Evolutionary conservation across 35 echinoderm and acorn worm species (phyloP).

Genomic region (Amphiura filiformis): DNA sequence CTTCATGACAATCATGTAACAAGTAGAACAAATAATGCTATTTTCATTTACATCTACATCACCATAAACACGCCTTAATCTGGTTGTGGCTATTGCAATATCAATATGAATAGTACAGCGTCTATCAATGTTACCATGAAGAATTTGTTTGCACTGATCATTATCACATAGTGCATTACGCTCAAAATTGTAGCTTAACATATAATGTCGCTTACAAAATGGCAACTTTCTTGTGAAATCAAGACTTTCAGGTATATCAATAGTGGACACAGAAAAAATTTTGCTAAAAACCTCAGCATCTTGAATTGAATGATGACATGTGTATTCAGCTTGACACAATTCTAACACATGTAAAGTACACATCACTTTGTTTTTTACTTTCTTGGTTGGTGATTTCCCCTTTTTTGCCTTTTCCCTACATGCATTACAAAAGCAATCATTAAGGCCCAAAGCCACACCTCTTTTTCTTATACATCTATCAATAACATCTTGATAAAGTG

Average conservation of each 20-base stretch:
- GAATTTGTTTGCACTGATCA: neutral
- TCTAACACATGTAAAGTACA: neutral
- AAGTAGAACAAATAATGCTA: neutral
- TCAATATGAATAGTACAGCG: no score
- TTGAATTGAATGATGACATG: neutral
- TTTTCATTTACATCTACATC: neutral
- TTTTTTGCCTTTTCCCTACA: neutral
- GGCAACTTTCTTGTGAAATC: neutral
- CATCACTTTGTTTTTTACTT: neutral
- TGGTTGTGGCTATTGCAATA: neutral
- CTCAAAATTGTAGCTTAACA: neutral
- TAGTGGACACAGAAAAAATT: neutral
- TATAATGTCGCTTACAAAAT: conserved; percentile 16
- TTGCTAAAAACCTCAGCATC: neutral
- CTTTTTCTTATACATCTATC: no score
- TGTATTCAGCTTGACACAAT: neutral
- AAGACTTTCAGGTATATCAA: no score
- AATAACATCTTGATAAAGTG: no score
- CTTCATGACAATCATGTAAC: neutral
- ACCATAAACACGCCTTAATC: neutral
- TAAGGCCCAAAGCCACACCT: neutral
- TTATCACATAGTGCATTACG: neutral
- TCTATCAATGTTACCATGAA: no score
- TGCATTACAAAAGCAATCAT: neutral
- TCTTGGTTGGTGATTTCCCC: neutral